These are phyloP conservation scores for Phyllotreta cruciferae DNA, from an alignment of 2,888 invertebrate genomes.

Conservation along the genomic window DNA sequence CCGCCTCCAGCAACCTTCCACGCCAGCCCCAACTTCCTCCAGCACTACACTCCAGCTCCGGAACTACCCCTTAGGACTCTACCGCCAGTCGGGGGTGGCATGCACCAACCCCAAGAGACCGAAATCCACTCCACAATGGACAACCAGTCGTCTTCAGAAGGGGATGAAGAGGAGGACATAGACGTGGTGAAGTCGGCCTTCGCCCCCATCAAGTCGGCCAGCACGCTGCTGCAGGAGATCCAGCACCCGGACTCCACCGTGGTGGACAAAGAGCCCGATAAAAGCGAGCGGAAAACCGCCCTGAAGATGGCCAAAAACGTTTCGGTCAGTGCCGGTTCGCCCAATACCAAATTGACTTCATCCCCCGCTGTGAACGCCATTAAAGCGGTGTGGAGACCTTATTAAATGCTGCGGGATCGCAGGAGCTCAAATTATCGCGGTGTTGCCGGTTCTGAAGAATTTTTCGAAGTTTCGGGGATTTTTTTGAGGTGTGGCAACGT, in stretches of 20 bases:
- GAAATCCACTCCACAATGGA: conserved; percentile 71
- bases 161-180: conserved; percentile 74
- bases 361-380: conserved; percentile 62
- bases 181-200: conserved; percentile 80
- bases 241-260: conserved; percentile 69
- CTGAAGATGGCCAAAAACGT: conserved; percentile 64
- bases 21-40: conserved; percentile 44
- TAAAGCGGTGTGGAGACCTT: conserved; percentile 79
- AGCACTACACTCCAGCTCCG: conserved; percentile 43
- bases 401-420: conserved; percentile 61
- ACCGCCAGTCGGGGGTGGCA: conserved; percentile 41
- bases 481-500: too few species aligned
- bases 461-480: too few species aligned
- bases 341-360: conserved; percentile 64
- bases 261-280: conserved; percentile 59
- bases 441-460: too few species aligned
- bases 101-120: conserved; percentile 58
- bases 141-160: conserved; percentile 66
- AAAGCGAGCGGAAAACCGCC: conserved; percentile 69
- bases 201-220: conserved; percentile 71
- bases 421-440: not conserved
- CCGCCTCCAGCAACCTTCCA: conserved; percentile 50
- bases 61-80: conserved; percentile 46
- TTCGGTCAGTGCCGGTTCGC: conserved; percentile 50
- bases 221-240: conserved; percentile 63